These are phyloP conservation scores for Drosophila diplacantha DNA, from an alignment of 2,888 invertebrate species.

Conservation along the genomic window DNA sequence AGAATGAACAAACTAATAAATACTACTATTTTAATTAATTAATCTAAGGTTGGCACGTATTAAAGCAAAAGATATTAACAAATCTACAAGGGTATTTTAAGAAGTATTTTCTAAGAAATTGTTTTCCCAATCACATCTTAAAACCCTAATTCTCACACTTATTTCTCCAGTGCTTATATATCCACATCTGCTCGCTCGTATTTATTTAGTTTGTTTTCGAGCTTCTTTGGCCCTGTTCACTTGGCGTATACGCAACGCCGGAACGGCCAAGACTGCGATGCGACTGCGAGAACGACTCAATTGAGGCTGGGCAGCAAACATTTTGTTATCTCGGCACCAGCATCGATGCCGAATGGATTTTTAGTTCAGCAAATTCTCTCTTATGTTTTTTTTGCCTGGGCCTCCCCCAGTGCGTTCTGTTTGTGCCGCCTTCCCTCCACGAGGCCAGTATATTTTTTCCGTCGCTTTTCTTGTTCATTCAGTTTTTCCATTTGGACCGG, in stretches of 20 bases:
- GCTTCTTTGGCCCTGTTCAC: constrained; percentile 33
- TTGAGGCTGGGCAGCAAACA: constrained; percentile 54
- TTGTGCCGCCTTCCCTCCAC: constrained; percentile 27
- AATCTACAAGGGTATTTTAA: background rate
- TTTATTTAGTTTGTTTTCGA: constrained; percentile 40
- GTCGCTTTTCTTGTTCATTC: constrained; percentile 42
- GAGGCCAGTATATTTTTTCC: constrained; percentile 14
- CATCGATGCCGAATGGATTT: constrained; percentile 62
- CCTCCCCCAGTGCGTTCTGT: constrained; percentile 28
- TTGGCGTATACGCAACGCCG: constrained; percentile 53
- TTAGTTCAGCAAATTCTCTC: constrained; percentile 37
- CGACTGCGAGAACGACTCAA: constrained; percentile 40
- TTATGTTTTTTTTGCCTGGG: constrained; percentile 11
- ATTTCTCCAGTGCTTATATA: constrained; percentile 7
- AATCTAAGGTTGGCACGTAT: too few relatives aligned
- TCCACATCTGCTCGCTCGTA: constrained; percentile 25
- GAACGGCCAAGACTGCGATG: constrained; percentile 18
- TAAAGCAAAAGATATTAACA: background rate
- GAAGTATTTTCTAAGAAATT: too few relatives aligned
- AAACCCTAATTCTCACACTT: background rate
- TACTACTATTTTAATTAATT: background rate
- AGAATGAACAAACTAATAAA: too few relatives aligned
- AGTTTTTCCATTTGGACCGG: constrained; percentile 48
- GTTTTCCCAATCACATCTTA: too few relatives aligned
- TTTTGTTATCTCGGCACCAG: constrained; percentile 62